Conservation (phyloP, 2,797 vertebrate genomes). For the Diglossa cyanea region DNA sequence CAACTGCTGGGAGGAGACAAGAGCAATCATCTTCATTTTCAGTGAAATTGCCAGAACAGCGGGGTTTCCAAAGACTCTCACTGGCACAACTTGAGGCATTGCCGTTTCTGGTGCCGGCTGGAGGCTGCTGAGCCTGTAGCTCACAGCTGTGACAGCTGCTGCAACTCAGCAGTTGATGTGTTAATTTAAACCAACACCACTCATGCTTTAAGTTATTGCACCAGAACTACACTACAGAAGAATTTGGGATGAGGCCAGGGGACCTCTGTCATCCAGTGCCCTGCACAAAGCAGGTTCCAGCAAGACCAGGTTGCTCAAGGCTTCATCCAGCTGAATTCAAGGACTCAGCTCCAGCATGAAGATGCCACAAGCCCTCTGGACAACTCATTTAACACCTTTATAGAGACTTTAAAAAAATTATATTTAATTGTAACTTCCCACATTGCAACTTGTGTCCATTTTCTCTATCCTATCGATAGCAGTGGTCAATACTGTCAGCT, state of each 20-base stretch:
- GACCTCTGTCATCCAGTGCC: not conserved
- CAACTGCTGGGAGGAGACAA: not conserved
- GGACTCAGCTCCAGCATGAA: not conserved
- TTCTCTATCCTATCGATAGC: not conserved
- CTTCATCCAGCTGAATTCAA: not conserved
- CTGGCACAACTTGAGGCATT: not conserved
- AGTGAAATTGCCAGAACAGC: not conserved
- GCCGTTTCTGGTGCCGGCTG: not conserved
- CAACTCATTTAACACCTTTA: not conserved
- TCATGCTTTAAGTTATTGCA: not conserved
- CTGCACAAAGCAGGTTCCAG: not conserved
- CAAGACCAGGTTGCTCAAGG: not conserved
- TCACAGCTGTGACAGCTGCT: slow-evolving; percentile 1
- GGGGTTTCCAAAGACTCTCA: not conserved
- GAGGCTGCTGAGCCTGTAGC: not conserved
- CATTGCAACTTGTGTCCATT: not conserved
- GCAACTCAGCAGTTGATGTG: slow-evolving; percentile 4
- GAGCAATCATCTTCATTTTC: not conserved
- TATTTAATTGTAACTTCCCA: not conserved
- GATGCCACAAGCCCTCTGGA: not conserved
- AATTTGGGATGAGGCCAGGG: not conserved
- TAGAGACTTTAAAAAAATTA: not conserved
- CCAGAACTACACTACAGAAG: not conserved
- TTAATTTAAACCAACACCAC: slow-evolving; percentile 12
- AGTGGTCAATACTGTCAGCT: not conserved